A percentile compares a stretch with the other conserved stretches of the same genome.
Conservation (phyloP, 1,140 invertebrate genomes). For the Caenorhabditis inopinata region DNA sequence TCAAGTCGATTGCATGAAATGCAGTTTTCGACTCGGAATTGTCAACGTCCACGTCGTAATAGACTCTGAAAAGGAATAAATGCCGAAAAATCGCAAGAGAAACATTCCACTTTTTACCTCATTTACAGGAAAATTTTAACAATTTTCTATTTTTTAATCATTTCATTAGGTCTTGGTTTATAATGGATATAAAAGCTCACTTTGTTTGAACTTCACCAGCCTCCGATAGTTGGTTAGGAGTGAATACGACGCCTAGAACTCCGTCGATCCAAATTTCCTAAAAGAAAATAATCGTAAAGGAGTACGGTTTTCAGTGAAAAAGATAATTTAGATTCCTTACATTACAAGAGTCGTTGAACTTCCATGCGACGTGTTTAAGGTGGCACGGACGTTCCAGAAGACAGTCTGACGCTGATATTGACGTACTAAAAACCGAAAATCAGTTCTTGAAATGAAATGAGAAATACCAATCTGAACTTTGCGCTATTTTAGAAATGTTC, state of each 20-base stretch:
- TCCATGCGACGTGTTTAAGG: background rate
- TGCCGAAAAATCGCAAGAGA: too few species aligned
- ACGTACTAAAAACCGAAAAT: background rate
- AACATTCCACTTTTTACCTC: too few species aligned
- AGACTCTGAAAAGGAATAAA: background rate
- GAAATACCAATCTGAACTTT: too few species aligned
- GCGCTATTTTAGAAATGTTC: too few species aligned
- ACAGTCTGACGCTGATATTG: background rate
- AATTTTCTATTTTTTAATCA: too few species aligned
- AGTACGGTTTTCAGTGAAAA: background rate
- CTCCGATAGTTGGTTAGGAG: background rate
- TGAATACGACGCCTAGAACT: background rate
- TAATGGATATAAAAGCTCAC: background rate
- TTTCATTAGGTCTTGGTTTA: too few species aligned
- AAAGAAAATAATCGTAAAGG: background rate
- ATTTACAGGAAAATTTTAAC: too few species aligned
- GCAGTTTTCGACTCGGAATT: background rate
- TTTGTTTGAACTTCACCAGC: background rate
- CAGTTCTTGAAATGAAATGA: too few species aligned
- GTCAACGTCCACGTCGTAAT: background rate
- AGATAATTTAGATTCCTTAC: background rate
- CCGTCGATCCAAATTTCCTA: constrained; percentile 10
- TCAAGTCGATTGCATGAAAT: background rate
- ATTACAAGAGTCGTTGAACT: background rate
- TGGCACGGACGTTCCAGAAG: background rate